A percentile compares a stretch with the other conserved stretches of the same genome.
phyloP scores from a whole-genome alignment of 2,797 vertebrate genomes.

The Brachymystax lenok region DNA sequence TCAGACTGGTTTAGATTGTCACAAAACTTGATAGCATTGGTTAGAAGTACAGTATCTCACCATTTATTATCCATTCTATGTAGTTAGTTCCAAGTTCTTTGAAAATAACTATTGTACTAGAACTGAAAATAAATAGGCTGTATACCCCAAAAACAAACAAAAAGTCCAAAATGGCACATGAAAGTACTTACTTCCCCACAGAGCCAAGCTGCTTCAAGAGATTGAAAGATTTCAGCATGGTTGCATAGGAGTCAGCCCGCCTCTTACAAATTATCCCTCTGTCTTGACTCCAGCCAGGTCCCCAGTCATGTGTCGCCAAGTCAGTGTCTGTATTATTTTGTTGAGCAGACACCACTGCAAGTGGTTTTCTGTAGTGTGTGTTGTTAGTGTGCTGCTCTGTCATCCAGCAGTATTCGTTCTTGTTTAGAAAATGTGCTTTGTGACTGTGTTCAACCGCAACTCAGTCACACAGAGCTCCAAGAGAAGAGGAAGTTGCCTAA shows the following conservation, averaged over 20 bases:
- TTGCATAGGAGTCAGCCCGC: constrained; percentile 36
- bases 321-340: constrained; percentile 29
- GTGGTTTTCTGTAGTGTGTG: background rate
- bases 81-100: background rate
- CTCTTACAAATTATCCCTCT: constrained; percentile 41
- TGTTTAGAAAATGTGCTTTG: constrained; percentile 49
- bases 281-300: constrained; percentile 7
- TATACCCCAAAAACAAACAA: background rate
- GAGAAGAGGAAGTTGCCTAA: constrained; percentile 69
- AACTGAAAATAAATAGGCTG: background rate
- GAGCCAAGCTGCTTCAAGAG: constrained; percentile 75
- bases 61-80: background rate
- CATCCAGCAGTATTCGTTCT: constrained; percentile 56
- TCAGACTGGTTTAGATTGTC: background rate
- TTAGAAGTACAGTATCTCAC: background rate
- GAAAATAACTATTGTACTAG: background rate
- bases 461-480: constrained; percentile 22
- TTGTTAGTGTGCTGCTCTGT: constrained; percentile 11
- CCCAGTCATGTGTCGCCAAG: background rate
- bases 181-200: constrained; percentile 64
- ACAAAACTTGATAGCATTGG: background rate
- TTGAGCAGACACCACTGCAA: constrained; percentile 14
- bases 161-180: background rate
- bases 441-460: constrained; percentile 19
- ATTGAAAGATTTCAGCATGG: constrained; percentile 76